Conservation (phyloP, 2,113 vertebrate species). For the Epinephelus moara region DNA sequence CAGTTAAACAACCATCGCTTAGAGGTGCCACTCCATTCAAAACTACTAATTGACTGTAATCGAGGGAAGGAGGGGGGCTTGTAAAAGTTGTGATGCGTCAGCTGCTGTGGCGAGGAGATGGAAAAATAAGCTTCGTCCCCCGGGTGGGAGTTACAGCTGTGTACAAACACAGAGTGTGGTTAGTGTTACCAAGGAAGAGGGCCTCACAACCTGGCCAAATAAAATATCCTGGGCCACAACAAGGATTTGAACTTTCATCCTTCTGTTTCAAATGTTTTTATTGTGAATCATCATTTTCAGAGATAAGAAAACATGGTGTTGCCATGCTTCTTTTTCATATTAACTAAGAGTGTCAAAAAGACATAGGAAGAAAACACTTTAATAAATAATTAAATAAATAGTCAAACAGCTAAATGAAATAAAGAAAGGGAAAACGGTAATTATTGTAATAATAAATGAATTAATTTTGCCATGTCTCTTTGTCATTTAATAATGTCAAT, state of each 20-base stretch:
- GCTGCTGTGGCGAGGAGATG: constrained; percentile 27
- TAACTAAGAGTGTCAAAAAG: too few relatives aligned
- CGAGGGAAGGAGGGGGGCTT: constrained; percentile 31
- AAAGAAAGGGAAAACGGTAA: too few relatives aligned
- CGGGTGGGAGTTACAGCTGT: constrained; percentile 50
- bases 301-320: too few relatives aligned
- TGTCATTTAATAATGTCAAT: too few relatives aligned
- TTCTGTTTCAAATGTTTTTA: too few relatives aligned
- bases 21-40: constrained; percentile 28
- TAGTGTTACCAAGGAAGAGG: constrained; percentile 35
- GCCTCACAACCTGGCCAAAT: constrained; percentile 14
- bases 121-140: constrained; percentile 43
- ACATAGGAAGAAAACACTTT: too few relatives aligned
- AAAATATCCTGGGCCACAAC: constrained; percentile 42
- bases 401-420: too few relatives aligned
- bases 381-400: too few relatives aligned
- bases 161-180: constrained; percentile 47
- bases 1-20: constrained; percentile 19
- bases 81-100: constrained; percentile 48
- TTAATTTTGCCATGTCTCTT: too few relatives aligned
- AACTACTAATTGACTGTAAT: constrained; percentile 57
- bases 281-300: too few relatives aligned
- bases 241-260: constrained; percentile 33
- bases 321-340: too few relatives aligned
- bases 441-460: too few relatives aligned